Evolutionary conservation across 2,113 vertebrate species (phyloP).

Genomic region (Speoplatyrhinus poulsoni): DNA sequence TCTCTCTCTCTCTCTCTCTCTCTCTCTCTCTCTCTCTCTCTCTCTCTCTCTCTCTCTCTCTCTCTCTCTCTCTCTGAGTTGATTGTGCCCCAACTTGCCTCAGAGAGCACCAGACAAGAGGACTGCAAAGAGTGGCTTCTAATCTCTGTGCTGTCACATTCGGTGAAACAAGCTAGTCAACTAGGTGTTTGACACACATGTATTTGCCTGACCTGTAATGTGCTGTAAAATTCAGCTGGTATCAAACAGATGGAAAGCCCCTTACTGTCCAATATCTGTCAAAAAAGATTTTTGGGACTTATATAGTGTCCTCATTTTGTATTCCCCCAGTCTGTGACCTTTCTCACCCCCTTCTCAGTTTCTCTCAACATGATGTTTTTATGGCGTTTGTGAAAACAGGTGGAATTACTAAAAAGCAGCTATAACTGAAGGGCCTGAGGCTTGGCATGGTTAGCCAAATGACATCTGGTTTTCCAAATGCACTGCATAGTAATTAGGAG

Average conservation of each 20-base stretch:
- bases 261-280: slow-evolving; percentile 32
- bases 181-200: slow-evolving; percentile 48
- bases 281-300: too few species aligned
- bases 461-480: slow-evolving; percentile 66
- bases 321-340: not conserved
- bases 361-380: slow-evolving; percentile 11
- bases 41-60: not conserved
- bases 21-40: too few species aligned
- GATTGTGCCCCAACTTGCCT: slow-evolving; percentile 52
- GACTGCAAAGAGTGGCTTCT: slow-evolving; percentile 11
- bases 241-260: slow-evolving; percentile 41
- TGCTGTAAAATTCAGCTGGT: slow-evolving; percentile 53
- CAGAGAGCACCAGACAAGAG: slow-evolving; percentile 38
- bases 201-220: too few species aligned
- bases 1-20: slow-evolving; percentile 19
- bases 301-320: not conserved
- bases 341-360: slow-evolving; percentile 32
- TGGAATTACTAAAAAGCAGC: slow-evolving; percentile 35
- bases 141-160: slow-evolving; percentile 21
- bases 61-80: not conserved
- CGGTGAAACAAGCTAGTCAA: slow-evolving; percentile 31
- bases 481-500: slow-evolving; percentile 50
- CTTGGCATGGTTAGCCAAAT: slow-evolving; percentile 49
- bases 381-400: slow-evolving; percentile 61
- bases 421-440: slow-evolving; percentile 11